Evolutionary conservation across 2,113 vertebrate genomes (phyloP), one percentile per base, ranked within the genome.

Genomic region (Oryzias celebensis): DNA sequence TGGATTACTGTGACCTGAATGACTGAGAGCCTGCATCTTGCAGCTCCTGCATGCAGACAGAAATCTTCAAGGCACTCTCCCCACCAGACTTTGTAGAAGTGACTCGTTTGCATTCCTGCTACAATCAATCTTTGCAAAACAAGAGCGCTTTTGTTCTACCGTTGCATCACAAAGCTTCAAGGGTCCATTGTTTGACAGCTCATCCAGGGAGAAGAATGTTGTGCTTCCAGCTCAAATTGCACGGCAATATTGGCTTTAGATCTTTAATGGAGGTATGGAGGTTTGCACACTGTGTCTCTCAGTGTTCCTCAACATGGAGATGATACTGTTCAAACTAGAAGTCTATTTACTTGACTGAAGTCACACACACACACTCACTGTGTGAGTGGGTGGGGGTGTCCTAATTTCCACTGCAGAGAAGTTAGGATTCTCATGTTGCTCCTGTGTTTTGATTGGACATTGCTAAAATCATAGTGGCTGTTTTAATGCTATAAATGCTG

Each of bases 221-320:
- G 8, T 18, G 15, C 41, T 60, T 20, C 7, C 14, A 14, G 45
- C 46, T n/a, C 48, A 43, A 23, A 31, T 52, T 73, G 7, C 60
- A 58, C 48, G 31, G 52, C 60, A 47, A 55, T 52, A 65, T 59
- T 56, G 53, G 61, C 63, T 56, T 15, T 18, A 54, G 53, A 56
- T 55, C 43, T 41, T 57, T 55, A 24, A 44, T 62, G 54, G 24
- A 61, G 23, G 20, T 15, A 44, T 62, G 54, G 24, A 61, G 23
- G 20, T 15, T 48, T 16, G 16, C 15, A 48, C 17, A 7, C 50
- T 0, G 13, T 22, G 61, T 59, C 24, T 24, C 56, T 49, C 31
- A 13, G 4, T 52, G 55, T 36, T 60, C 45, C 42, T 52, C 22
- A 18, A 45, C 62, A 16, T 12, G 46, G 12, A 43, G 44, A 22